Conservation (phyloP, 1,140 invertebrate genomes). For the Sitobion miscanthi region DNA sequence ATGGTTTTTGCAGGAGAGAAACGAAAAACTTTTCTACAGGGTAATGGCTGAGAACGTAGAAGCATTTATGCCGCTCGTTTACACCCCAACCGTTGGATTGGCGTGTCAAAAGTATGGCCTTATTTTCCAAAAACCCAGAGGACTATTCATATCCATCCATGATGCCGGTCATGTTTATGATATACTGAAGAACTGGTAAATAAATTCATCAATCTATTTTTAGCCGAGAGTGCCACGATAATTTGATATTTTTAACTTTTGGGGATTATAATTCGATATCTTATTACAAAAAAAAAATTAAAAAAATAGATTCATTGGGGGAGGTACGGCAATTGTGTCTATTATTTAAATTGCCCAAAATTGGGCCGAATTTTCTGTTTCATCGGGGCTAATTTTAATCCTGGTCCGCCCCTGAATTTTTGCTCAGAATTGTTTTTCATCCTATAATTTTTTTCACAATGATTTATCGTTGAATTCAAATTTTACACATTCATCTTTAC, state of each 20-base stretch:
- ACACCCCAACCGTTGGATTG: constrained; percentile 90
- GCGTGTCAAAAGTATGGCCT: constrained; percentile 97
- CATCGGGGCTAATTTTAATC: too few relatives aligned
- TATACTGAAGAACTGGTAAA: constrained; percentile 80
- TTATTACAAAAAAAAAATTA: background rate
- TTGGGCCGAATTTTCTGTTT: too few relatives aligned
- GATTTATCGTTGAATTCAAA: too few relatives aligned
- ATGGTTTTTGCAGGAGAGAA: constrained; percentile 72
- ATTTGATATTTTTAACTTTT: background rate
- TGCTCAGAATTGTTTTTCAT: too few relatives aligned
- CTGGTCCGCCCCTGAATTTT: too few relatives aligned
- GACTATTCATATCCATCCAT: constrained; percentile 96
- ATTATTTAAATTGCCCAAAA: too few relatives aligned
- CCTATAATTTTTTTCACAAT: too few relatives aligned
- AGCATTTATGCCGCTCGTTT: constrained; percentile 88
- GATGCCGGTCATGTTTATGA: constrained; percentile 91
- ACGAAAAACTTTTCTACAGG: constrained; percentile 93
- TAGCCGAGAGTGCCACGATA: background rate
- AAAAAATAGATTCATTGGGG: background rate
- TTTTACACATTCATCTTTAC: too few relatives aligned
- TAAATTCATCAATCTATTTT: background rate
- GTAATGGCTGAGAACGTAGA: constrained; percentile 87
- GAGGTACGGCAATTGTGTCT: background rate
- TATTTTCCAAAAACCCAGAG: constrained; percentile 87
- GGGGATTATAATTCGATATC: background rate